phyloP scores from a whole-genome alignment of 2,797 vertebrate genomes.

The Karalla daura region DNA sequence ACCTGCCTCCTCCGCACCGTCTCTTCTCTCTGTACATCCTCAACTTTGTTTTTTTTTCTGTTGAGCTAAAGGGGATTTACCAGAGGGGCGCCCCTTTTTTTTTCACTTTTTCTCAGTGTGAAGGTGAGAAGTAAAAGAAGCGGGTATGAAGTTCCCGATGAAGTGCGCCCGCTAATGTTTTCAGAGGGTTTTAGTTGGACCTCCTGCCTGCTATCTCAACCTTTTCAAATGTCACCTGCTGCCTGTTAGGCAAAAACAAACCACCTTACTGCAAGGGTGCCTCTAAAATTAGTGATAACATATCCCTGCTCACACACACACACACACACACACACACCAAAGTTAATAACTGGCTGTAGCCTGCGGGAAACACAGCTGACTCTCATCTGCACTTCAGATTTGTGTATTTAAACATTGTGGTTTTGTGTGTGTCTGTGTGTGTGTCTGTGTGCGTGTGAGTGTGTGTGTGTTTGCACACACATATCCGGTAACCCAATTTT shows the following conservation, averaged over 20 bases:
- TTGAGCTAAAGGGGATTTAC: background rate
- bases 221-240: slow-evolving; percentile 67
- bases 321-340: background rate
- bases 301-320: background rate
- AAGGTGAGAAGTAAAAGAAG: slow-evolving; percentile 12
- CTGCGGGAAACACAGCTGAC: background rate
- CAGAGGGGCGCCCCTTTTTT: background rate
- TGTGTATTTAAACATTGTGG: slow-evolving; percentile 10
- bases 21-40: background rate
- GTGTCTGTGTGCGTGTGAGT: no score
- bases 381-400: background rate
- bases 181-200: slow-evolving; percentile 23
- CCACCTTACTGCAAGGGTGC: slow-evolving; percentile 19
- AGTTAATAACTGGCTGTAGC: slow-evolving; percentile 37
- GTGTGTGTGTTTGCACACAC: no score
- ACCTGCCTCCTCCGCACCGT: background rate
- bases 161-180: slow-evolving; percentile 41
- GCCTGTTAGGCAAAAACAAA: slow-evolving; percentile 55
- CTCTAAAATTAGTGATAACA: slow-evolving; percentile 46
- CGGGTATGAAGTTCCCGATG: background rate
- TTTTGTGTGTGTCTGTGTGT: background rate
- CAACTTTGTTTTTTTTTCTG: background rate
- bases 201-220: slow-evolving; percentile 57
- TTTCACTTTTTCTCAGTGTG: background rate
- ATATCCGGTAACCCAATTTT: no score